Evolutionary conservation across 1,140 invertebrate species (phyloP), one percentile per base, ranked within the genome.

Genomic region (Tetranychus urticae): DNA sequence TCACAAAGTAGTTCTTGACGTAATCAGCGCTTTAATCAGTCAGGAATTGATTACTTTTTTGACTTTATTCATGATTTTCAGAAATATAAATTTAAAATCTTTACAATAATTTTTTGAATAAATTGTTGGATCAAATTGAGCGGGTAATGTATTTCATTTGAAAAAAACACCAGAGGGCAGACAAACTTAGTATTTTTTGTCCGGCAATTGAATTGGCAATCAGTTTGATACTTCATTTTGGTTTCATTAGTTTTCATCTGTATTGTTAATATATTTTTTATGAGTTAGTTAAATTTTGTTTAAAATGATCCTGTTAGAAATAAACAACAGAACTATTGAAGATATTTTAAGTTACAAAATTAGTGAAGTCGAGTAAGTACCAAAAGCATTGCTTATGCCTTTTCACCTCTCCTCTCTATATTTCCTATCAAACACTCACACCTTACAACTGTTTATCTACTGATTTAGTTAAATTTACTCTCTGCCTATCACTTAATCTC

Each of bases 321-420:
- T 94, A 76, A 91, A 94, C 76, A 97, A 97, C 78, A 83, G 89
- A 74, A 91, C 96, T 75, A 82, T 97, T 66, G 88, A 94, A 78
- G 92, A 97, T 76, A 90, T 89, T 48, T 78, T 97, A 70, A 82
- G 82, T 69, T 79, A 88, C 64, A 94, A 94, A 80, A 91, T 93
- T 31, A 39, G 37, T 35, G 64, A 65, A 59, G 50, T 56, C 23
- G 58, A 64, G 61, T 65, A 50, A 64, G 63, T 64, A 45, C 2
- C 12, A 10, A 31, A 33, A 12, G 54, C 14, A 54, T 54, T 33
- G 46, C 23, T 12, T 47, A 47, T 47, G 46, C 46, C n/a, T 52
- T 31, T 52, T 33, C n/a, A n/a, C 50, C 50, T n/a, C n/a, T 33
- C 23, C 50, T 31, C 14, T 31, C 48, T 23, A 23, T 23, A 23